A percentile compares a stretch with the other conserved stretches of the same genome.
Conservation (phyloP, 2,797 vertebrate genomes). For the Rhodeus uyekii region DNA sequence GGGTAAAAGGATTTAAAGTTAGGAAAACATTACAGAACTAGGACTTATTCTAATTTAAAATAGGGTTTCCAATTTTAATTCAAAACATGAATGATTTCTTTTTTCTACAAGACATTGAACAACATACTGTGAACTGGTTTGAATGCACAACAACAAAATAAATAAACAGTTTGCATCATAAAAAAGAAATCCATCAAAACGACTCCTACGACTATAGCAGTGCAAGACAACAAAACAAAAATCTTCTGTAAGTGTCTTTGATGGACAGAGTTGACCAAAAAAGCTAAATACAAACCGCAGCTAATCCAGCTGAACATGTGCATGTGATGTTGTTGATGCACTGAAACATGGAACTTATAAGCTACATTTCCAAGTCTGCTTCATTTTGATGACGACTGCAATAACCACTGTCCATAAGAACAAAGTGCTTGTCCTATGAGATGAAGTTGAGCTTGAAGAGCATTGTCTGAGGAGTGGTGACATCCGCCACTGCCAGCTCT, state of each 20-base stretch:
- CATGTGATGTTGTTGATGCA: neutral
- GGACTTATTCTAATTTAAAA: slow-evolving; percentile 37
- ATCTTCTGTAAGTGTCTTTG: neutral
- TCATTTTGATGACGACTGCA: slow-evolving; percentile 3
- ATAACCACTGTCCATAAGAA: neutral
- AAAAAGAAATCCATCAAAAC: slow-evolving; percentile 37
- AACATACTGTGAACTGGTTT: neutral
- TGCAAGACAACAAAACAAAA: slow-evolving; percentile 15
- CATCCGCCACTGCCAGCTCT: slow-evolving; percentile 89
- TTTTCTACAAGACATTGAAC: slow-evolving; percentile 24
- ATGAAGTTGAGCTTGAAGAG: slow-evolving; percentile 91
- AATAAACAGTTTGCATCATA: slow-evolving; percentile 61
- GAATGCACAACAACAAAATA: slow-evolving; percentile 65
- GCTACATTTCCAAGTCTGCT: slow-evolving; percentile 54
- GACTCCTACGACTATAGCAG: slow-evolving; percentile 1
- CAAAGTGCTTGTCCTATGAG: slow-evolving; percentile 70
- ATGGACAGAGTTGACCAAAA: neutral
- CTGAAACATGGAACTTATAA: neutral
- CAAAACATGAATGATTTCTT: neutral
- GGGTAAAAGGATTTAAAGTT: neutral
- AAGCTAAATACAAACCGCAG: neutral
- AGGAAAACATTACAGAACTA: neutral
- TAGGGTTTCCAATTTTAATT: slow-evolving; percentile 20
- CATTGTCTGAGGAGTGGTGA: slow-evolving; percentile 93
- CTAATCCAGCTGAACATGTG: neutral